These are phyloP conservation scores for Triplophysa bombifrons DNA, from an alignment of 2,797 vertebrate species.

Conservation along the genomic window DNA sequence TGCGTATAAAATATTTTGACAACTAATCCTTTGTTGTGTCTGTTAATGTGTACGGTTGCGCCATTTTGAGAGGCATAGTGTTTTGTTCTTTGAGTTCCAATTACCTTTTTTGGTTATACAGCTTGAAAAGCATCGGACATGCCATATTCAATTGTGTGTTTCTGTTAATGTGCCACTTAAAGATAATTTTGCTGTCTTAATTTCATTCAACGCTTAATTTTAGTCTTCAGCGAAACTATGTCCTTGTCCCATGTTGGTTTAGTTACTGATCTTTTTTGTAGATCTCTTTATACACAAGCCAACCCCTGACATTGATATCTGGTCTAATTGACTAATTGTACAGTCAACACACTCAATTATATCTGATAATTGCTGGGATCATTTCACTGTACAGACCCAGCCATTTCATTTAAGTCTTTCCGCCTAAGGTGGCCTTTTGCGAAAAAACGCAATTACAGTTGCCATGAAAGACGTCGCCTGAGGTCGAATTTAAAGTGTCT, in stretches of 20 bases:
- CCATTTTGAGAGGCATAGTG: slow-evolving; percentile 54
- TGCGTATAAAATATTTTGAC: slow-evolving; percentile 40
- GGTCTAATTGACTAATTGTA: slow-evolving; percentile 20
- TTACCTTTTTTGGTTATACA: slow-evolving; percentile 20
- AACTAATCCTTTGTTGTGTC: slow-evolving; percentile 45
- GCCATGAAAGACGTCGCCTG: slow-evolving; percentile 16
- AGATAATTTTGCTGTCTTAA: neutral
- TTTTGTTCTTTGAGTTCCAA: neutral
- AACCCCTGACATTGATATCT: slow-evolving; percentile 17
- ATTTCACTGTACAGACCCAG: slow-evolving; percentile 13
- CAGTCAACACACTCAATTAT: slow-evolving; percentile 27
- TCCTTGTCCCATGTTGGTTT: slow-evolving; percentile 14
- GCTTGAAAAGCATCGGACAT: slow-evolving; percentile 1
- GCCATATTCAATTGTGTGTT: slow-evolving; percentile 12
- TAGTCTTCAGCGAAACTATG: neutral
- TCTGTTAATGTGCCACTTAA: slow-evolving; percentile 23
- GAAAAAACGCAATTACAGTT: slow-evolving; percentile 22
- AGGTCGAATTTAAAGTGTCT: slow-evolving; percentile 43
- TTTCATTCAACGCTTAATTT: neutral
- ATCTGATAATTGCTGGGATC: slow-evolving; percentile 13
- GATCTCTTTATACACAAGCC: slow-evolving; percentile 30
- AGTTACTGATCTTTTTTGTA: slow-evolving; percentile 1
- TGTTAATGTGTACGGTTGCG: slow-evolving; percentile 41
- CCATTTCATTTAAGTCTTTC: slow-evolving; percentile 21
- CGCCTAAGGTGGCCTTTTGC: slow-evolving; percentile 36